Evolutionary conservation across 1,140 invertebrate species (phyloP), one percentile per base, ranked within the genome.

Genomic region (Thaumatotibia leucotreta): DNA sequence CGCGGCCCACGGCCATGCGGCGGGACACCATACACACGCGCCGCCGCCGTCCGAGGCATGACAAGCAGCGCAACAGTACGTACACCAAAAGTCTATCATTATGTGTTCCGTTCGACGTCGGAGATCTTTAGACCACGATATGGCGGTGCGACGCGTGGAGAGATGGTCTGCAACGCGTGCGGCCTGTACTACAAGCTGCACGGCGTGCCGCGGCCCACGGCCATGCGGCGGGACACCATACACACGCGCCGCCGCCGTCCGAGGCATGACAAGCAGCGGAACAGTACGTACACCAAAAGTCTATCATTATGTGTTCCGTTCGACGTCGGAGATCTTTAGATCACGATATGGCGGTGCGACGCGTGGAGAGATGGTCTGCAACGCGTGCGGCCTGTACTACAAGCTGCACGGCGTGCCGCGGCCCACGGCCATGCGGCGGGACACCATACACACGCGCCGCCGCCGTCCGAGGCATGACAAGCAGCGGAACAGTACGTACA

Each of bases 211-310:
- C 91, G 96, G 68, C 97, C 97, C 0, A 92, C 97, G 68, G 96
- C 97, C 6, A 98, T 98, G 97, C 93, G 97, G 79, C 96, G 98
- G 79, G 97, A 98, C 77, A 97, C 97, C 2, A 98, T 98, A 81
- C 97, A 98, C 85, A 98, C 97, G 1, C 91, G 97, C 70, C 96
- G 97, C 88, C 93, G 97, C 76, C 94, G 97, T 87, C 96, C 96
- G 6, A 96, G 95, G 84, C 92, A 92, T 68, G 91, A 88, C 65
- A 23, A 54, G 52, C 52, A 54, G 9, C 24, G 52, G 2, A 54
- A 54, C 52, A 54, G 52, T 54, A 20, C n/a, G 52, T 54, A 54
- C 20, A n/a, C n/a, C n/a, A n/a, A n/a, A n/a, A n/a, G n/a, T n/a
- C n/a, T n/a, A n/a, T n/a, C n/a, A n/a, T n/a, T n/a, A n/a, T n/a